Base-by-base conservation (phyloP, 2,113 vertebrate species). In the Paramormyrops kingsleyae region DNA sequence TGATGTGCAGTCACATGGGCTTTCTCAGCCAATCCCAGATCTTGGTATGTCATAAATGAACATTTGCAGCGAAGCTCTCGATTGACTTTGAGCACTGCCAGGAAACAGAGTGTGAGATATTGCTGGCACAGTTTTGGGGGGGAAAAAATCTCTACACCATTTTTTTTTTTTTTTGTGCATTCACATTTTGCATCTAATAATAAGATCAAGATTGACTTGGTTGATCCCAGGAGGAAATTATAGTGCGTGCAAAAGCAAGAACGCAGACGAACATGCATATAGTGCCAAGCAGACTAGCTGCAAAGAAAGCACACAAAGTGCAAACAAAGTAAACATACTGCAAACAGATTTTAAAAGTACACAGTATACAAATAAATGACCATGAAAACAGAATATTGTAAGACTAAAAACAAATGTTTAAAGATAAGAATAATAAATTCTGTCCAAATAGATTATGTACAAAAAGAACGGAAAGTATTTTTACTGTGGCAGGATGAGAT, bases 1-100 rank as follows among this genome's bases (percentile, higher is more conserved):
- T 92, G 91, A 91, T 89, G 90, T 92, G 91, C 70, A 89, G 77
- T 92, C 93, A 93, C 88, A 62, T 92, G 93, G 91, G 47, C 15
- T 5, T 49, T 39, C 84, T 90, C 90, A 91, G 88, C 93, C 93
- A 92, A 92, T 93, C 83, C 46, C 80, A 53, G 91, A 83, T 87
- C 53, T 80, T 44, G 47, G 89, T 47, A 84, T 88, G 88, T 84
- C 87, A 59, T 89, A 86, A 17, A 80, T 90, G 89, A 59, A 91
- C 85, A 83, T 91, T 89, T 89, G 89, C 88, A 88, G 91, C 42
- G 80, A 92, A 90, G 87, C 88, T 62, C 87, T 90, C 35, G 17
- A 59, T 21, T 90, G 83, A 21, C 46, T 83, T 80, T 39, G 27
- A 35, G 27, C 15, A 50, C 56, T 49, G 91, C 87, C 56, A 15